Evolutionary conservation across 2,113 vertebrate genomes (phyloP), one percentile per base, ranked within the genome.

Genomic region (Phyllopteryx taeniolatus): DNA sequence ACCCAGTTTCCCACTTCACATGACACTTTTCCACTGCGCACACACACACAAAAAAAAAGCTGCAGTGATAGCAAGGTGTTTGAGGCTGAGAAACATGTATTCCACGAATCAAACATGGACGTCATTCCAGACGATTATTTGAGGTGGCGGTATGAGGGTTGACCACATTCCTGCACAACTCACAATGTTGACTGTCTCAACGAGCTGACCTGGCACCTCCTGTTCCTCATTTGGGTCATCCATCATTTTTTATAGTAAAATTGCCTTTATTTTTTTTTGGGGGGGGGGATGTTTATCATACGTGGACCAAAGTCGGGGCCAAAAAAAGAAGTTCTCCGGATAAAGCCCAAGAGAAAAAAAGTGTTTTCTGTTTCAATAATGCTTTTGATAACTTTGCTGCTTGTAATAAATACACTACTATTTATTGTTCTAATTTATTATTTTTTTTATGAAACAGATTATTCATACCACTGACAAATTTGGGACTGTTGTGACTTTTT

Each of bases 21-120:
- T 94, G 93, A 84, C 90, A 85, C 87, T 91, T 85, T 83, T 88
- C 78, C 81, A 82, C 83, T 75, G 83, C 85, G 19, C 20, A n/a
- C 63, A 19, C 60, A 44, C 11, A n/a, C 75, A 46, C 47, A 39
- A 65, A 5, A 22, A 74, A 44, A 47, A 42, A 35, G 0, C n/a
- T 46, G 20, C 68, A 27, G 54, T 2, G 95, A 97, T 97, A 96
- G 94, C 88, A 80, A 96, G 95, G 94, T 94, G 95, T 95, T 6
- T 2, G 90, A 89, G 84, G 88, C 83, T 90, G 90, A 92, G 92
- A 93, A 95, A 93, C 92, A 94, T 93, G 89, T 86, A 85, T 79
- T 84, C 89, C 77, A 82, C 87, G 85, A 86, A 89, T 90, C 90
- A 66, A 79, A 79, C 76, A 73, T 74, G 72, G 74, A 80, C 70